These are phyloP conservation scores for Serranus cabrilla DNA, from an alignment of 2,797 vertebrate species.

Conservation along the genomic window DNA sequence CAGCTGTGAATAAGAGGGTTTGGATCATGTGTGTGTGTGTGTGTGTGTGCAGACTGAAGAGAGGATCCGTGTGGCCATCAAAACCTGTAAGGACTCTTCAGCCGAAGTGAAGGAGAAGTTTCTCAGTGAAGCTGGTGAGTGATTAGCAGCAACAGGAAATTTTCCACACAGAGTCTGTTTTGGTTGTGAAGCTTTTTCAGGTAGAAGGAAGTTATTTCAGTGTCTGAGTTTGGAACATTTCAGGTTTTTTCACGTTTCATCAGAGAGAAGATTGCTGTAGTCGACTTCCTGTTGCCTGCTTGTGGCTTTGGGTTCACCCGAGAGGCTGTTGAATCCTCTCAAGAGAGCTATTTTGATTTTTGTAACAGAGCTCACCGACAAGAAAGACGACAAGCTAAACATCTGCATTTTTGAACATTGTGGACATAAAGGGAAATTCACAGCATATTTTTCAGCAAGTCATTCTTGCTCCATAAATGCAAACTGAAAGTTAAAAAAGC, in stretches of 20 bases:
- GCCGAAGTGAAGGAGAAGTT: slow-evolving; percentile 94
- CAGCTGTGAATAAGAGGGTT: no score
- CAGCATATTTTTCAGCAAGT: background rate
- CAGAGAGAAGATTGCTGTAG: background rate
- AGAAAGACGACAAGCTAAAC: no score
- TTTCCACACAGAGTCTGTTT: no score
- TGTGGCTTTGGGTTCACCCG: slow-evolving; percentile 46
- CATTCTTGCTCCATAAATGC: no score
- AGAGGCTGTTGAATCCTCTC: no score
- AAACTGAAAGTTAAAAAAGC: no score
- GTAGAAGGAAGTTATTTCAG: background rate
- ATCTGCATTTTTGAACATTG: no score
- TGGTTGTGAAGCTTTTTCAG: no score
- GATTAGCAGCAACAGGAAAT: background rate
- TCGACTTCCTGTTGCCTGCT: slow-evolving; percentile 55
- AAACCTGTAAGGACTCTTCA: slow-evolving; percentile 94
- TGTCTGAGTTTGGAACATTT: slow-evolving; percentile 3
- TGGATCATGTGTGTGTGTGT: no score
- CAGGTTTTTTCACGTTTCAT: background rate
- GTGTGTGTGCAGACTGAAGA: slow-evolving; percentile 86
- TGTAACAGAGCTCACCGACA: no score
- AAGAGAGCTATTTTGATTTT: no score
- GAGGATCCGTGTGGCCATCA: slow-evolving; percentile 88
- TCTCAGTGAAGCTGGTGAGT: slow-evolving; percentile 93
- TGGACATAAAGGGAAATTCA: background rate